phyloP scores from a whole-genome alignment of 2,113 vertebrate genomes.

The Heterotis niloticus region DNA sequence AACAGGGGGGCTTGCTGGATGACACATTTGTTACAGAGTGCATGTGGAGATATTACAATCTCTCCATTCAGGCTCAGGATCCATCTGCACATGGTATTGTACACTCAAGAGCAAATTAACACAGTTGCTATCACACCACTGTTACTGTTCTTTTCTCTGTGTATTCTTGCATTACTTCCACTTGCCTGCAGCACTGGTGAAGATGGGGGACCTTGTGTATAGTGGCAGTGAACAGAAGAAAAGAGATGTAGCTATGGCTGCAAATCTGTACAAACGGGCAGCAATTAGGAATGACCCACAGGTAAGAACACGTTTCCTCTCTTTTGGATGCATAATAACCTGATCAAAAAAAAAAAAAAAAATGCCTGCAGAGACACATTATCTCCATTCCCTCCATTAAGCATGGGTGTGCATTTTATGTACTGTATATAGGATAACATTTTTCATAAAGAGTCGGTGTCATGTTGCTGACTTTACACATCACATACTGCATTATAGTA shows the following conservation, averaged over 20 bases:
- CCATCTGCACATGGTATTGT: slow-evolving; percentile 60
- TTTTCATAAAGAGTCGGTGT: too few relatives aligned
- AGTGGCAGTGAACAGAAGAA: slow-evolving; percentile 33
- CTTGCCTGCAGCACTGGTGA: slow-evolving; percentile 58
- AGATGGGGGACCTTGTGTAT: slow-evolving; percentile 67
- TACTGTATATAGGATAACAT: too few relatives aligned
- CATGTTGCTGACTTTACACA: too few relatives aligned
- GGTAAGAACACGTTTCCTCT: slow-evolving; percentile 43
- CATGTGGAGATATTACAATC: slow-evolving; percentile 67
- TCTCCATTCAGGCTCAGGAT: slow-evolving; percentile 55
- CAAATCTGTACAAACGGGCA: slow-evolving; percentile 65
- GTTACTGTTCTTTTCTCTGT: background rate
- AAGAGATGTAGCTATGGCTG: slow-evolving; percentile 55
- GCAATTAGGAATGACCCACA: slow-evolving; percentile 63
- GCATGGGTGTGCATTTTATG: too few relatives aligned
- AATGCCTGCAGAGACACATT: too few relatives aligned
- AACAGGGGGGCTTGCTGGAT: slow-evolving; percentile 54
- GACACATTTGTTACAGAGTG: slow-evolving; percentile 49
- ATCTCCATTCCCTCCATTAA: too few relatives aligned
- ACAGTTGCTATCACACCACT: background rate
- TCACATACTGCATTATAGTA: too few relatives aligned
- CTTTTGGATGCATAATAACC: background rate
- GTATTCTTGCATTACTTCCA: background rate
- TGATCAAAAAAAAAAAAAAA: background rate
- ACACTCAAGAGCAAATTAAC: background rate